Conservation (phyloP, 2,888 invertebrate genomes). For the Drosophila emarginata region DNA sequence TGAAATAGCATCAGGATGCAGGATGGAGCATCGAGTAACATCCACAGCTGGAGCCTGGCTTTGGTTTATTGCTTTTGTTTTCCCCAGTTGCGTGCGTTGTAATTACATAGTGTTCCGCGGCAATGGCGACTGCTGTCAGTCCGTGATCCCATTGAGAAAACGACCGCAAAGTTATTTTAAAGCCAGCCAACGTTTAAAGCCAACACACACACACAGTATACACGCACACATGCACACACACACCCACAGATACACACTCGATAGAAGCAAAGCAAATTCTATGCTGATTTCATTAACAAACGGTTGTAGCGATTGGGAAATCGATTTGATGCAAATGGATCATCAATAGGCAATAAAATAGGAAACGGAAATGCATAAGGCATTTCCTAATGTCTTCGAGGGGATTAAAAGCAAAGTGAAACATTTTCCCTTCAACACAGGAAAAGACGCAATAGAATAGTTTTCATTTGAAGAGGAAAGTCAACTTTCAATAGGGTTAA, state of each 20-base stretch:
- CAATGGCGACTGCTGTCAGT: conserved; percentile 25
- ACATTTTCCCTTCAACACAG: not conserved
- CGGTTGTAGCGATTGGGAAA: not conserved
- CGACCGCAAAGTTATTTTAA: conserved; percentile 50
- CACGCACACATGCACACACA: not conserved
- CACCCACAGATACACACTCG: not conserved
- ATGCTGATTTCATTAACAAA: conserved; percentile 1
- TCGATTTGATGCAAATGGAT: conserved; percentile 1
- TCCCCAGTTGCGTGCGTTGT: conserved; percentile 54
- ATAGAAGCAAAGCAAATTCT: conserved; percentile 18
- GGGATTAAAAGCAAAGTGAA: not conserved
- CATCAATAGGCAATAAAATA: not conserved
- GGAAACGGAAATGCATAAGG: conserved; percentile 3
- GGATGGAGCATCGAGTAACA: conserved; percentile 10
- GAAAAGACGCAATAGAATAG: too few species aligned
- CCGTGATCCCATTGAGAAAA: conserved; percentile 60
- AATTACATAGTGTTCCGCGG: conserved; percentile 47
- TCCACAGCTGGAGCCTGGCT: conserved; percentile 36
- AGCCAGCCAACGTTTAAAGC: conserved; percentile 9
- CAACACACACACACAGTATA: not conserved
- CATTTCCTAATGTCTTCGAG: not conserved
- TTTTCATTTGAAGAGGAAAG: too few species aligned
- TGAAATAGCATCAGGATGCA: conserved; percentile 7
- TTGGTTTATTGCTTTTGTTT: conserved; percentile 65
- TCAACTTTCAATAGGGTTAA: too few species aligned